Conservation (phyloP, 2,797 vertebrate species). For the Chiroxiphia lanceolata region DNA sequence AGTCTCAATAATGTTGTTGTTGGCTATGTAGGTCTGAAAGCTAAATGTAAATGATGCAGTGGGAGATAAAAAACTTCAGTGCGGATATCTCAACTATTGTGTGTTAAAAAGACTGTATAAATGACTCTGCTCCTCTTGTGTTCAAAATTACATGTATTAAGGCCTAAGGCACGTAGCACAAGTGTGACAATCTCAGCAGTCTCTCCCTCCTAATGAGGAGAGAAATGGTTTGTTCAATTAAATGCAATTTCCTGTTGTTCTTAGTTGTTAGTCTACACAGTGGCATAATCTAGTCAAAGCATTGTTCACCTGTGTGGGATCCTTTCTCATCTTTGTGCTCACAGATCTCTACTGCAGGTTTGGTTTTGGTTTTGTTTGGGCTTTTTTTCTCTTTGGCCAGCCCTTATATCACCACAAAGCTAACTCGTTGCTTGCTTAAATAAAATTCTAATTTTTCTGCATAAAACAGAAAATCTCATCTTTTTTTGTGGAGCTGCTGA, state of each 20-base stretch:
- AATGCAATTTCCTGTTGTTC: neutral
- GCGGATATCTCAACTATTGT: neutral
- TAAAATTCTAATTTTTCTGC: neutral
- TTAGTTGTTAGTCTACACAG: neutral
- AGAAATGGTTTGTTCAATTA: neutral
- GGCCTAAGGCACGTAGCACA: neutral
- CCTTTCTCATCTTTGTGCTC: neutral
- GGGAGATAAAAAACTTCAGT: neutral
- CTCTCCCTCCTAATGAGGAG: neutral
- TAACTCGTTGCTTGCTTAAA: neutral
- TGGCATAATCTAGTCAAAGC: neutral
- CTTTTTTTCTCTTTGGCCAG: neutral
- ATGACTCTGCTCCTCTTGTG: neutral
- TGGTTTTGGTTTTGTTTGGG: neutral
- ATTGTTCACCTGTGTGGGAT: neutral
- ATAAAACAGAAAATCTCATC: neutral
- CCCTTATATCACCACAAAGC: neutral
- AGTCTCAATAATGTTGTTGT: neutral
- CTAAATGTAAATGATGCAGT: neutral
- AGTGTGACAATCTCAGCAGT: neutral
- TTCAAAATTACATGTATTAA: neutral
- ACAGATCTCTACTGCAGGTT: neutral
- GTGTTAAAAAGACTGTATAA: neutral
- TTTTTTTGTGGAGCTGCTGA: neutral
- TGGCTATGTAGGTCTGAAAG: neutral